Evolutionary conservation across 1,140 invertebrate species (phyloP), one percentile per base, ranked within the genome.

Genomic region (Propsilocerus akamusi): DNA sequence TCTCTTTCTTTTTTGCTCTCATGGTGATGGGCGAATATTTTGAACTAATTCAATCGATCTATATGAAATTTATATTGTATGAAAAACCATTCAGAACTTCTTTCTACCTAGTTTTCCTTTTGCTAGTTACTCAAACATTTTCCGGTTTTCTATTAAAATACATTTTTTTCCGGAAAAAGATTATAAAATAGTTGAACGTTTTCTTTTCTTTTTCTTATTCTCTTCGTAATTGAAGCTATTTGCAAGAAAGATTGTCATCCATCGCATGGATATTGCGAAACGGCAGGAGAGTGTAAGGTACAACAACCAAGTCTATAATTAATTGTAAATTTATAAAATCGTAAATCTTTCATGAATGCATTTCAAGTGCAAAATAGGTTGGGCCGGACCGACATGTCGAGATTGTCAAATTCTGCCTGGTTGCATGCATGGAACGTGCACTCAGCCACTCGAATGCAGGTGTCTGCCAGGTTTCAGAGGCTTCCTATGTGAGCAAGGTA

Each of bases 401-500:
- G 77, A 86, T 32, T 91, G 86, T 58, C 78, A 85, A 54, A 73
- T 81, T 4, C 63, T 88, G 55, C 78, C 84, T 52, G 86, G 86
- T 61, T 83, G 85, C 66, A 73, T 83, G 65, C 74, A 85, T 58
- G 81, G 86, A 46, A 80, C 80, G 57, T 90, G 81, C 69, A 81
- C 80, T 62, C 86, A 80, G 63, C 84, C 80, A 28, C 68, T 89
- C 1, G 85, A 90, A 63, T 92, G 86, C 68, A 79, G 82, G 56
- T 93, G 89, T 58, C 68, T 81, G 20, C 78, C 83, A 3, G 91
- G 91, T 14, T 96, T 81, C 67, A 88, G 82, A 46, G 93, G 92
- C 34, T 71, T 86, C 47, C 72, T 92, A 46, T 91, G 86, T 64
- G 83, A 93, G 66, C 83, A 75, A 47, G 80, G 86, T 90, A 67